Percentiles rank a stretch among this genome's conserved stretches.
Evolutionary conservation across 2,888 invertebrate genomes (phyloP).

Genomic region (Drosophila lutescens): DNA sequence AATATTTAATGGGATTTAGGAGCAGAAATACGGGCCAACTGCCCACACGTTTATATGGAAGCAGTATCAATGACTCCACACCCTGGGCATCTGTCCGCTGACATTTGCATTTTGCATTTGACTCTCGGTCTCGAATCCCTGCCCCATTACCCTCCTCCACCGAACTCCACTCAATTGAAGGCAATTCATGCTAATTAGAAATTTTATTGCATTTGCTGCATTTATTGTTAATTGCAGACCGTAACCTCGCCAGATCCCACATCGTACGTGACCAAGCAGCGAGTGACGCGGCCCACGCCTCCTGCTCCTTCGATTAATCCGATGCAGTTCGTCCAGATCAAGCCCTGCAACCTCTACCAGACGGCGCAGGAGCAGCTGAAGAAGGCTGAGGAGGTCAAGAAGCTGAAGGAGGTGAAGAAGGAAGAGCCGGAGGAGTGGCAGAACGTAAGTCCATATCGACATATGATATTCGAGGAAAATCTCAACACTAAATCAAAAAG

Average conservation of each 20-base stretch:
- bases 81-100: constrained; percentile 44
- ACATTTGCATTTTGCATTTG: constrained; percentile 67
- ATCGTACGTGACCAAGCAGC: constrained; percentile 84
- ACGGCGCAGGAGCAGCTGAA: constrained; percentile 93
- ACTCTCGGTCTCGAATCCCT: constrained; percentile 38
- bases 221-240: constrained; percentile 78
- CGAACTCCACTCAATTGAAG: constrained; percentile 38
- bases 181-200: constrained; percentile 62
- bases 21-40: constrained; percentile 28
- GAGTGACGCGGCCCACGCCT: constrained; percentile 90
- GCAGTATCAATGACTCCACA: constrained; percentile 42
- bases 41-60: constrained; percentile 49
- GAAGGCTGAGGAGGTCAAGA: constrained; percentile 93
- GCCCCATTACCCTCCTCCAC: not conserved
- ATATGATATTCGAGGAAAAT: not conserved
- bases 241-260: constrained; percentile 84
- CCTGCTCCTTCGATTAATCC: constrained; percentile 94
- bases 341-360: constrained; percentile 93
- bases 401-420: constrained; percentile 90
- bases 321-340: constrained; percentile 94
- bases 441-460: constrained; percentile 87
- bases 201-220: constrained; percentile 50
- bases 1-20: constrained; percentile 65
- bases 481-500: no score
- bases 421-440: constrained; percentile 97